Conservation (phyloP, 2,113 vertebrate genomes). For the Ophiodon elongatus region DNA sequence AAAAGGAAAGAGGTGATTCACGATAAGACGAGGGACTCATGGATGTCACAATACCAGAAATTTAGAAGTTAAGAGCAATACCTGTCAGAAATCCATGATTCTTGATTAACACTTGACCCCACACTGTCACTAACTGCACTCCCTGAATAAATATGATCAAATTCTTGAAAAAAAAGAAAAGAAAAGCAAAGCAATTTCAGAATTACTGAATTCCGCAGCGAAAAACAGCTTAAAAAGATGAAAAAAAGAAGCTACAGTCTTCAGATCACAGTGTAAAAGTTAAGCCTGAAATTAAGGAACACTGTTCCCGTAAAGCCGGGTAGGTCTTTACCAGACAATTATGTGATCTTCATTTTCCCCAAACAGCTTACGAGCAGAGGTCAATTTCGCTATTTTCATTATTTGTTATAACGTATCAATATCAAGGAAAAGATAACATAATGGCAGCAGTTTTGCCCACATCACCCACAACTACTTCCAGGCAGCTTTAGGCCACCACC, state of each 20-base stretch:
- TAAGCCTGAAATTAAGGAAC: no score
- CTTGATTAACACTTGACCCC: not conserved
- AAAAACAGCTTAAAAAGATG: no score
- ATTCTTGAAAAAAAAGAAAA: not conserved
- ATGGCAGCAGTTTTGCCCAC: not conserved
- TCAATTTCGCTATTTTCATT: not conserved
- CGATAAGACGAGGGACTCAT: not conserved
- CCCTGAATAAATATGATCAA: not conserved
- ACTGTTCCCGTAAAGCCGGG: no score
- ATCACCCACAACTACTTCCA: not conserved
- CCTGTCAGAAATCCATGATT: not conserved
- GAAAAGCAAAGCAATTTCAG: not conserved
- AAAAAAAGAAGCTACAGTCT: no score
- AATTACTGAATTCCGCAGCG: no score
- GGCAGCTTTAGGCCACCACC: slow-evolving; percentile 15
- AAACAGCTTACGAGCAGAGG: not conserved
- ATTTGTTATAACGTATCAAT: not conserved
- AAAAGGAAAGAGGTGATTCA: not conserved
- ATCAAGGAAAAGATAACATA: not conserved
- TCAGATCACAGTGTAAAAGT: no score
- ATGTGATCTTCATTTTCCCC: not conserved
- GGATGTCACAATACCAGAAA: not conserved
- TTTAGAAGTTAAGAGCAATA: not conserved
- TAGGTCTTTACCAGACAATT: not conserved
- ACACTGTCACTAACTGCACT: not conserved